Percentiles rank a stretch among this genome's conserved stretches.
Evolutionary conservation across 1,140 invertebrate species (phyloP).

Genomic region (Luehdorfia chinensis): DNA sequence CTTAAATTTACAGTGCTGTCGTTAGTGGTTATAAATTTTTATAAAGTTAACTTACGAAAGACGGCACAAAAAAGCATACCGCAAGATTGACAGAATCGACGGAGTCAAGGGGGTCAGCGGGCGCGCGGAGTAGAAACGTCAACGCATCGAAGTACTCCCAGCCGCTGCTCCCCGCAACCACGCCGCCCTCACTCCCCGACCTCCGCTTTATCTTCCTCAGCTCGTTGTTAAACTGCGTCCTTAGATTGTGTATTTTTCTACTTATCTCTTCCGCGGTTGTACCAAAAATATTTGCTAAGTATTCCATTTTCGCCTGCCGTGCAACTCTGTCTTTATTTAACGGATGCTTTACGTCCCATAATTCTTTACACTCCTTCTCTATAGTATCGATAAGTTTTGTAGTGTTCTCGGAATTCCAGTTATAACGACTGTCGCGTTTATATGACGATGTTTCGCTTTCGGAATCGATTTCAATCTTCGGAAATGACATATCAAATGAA

Average conservation of each 20-base stretch:
- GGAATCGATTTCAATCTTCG: conserved; percentile 50
- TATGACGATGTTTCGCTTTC: conserved; percentile 30
- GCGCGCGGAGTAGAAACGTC: conserved; percentile 47
- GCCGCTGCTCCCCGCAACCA: conserved; percentile 34
- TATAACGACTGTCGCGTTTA: conserved; percentile 24
- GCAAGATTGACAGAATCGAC: conserved; percentile 55
- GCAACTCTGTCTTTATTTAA: conserved; percentile 42
- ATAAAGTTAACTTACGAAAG: too few relatives aligned
- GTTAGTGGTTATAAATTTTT: too few relatives aligned
- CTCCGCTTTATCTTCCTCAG: conserved; percentile 58
- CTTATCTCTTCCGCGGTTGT: conserved; percentile 58
- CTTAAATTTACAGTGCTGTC: too few relatives aligned
- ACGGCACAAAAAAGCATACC: conserved; percentile 32
- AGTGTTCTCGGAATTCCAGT: conserved; percentile 57
- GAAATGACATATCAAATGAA: conserved; percentile 43
- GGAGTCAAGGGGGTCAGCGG: conserved; percentile 40
- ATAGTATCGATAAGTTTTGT: conserved; percentile 51
- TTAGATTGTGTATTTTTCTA: conserved; percentile 63
- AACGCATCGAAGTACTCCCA: conserved; percentile 71
- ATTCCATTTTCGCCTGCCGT: conserved; percentile 44
- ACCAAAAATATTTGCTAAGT: conserved; percentile 47
- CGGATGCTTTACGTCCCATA: conserved; percentile 58
- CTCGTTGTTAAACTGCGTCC: conserved; percentile 65
- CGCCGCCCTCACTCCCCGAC: conserved; percentile 31
- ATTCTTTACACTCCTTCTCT: conserved; percentile 54